Conservation (phyloP, 2,113 vertebrate genomes). For the Callospermophilus lateralis region DNA sequence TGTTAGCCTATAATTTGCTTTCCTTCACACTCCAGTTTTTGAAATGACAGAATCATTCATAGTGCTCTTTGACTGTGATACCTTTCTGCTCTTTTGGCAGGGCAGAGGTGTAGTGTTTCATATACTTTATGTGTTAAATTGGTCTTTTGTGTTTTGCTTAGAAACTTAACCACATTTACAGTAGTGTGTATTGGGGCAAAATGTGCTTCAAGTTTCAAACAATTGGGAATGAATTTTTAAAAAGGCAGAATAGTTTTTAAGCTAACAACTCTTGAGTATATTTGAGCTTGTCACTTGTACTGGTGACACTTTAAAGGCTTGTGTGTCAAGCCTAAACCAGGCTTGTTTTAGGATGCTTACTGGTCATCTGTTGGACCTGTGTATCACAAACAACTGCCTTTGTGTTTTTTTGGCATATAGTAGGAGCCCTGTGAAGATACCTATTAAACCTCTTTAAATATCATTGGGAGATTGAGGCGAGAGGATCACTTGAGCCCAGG, state of each 20-base stretch:
- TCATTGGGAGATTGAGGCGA: background rate
- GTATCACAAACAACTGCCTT: background rate
- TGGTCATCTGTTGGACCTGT: background rate
- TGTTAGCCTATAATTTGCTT: background rate
- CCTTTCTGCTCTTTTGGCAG: slow-evolving; percentile 18
- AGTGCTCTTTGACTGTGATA: background rate
- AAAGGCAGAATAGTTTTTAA: slow-evolving; percentile 4
- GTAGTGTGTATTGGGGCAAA: background rate
- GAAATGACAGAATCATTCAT: background rate
- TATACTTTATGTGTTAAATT: slow-evolving; percentile 23
- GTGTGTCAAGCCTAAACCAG: background rate
- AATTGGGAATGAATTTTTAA: slow-evolving; percentile 37
- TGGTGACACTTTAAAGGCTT: background rate
- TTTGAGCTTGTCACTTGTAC: background rate
- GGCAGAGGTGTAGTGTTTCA: slow-evolving; percentile 37
- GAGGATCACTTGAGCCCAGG: background rate
- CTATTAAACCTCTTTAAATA: slow-evolving; percentile 32
- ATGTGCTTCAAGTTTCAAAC: slow-evolving; percentile 45
- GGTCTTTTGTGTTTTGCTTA: slow-evolving; percentile 38
- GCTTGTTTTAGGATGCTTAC: background rate
- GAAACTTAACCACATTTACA: slow-evolving; percentile 52
- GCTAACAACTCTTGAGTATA: background rate
- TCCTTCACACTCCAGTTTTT: background rate
- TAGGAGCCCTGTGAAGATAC: background rate
- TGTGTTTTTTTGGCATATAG: slow-evolving; percentile 13